Conservation (phyloP, 2,888 invertebrate genomes). For the Epinotia ramella region DNA sequence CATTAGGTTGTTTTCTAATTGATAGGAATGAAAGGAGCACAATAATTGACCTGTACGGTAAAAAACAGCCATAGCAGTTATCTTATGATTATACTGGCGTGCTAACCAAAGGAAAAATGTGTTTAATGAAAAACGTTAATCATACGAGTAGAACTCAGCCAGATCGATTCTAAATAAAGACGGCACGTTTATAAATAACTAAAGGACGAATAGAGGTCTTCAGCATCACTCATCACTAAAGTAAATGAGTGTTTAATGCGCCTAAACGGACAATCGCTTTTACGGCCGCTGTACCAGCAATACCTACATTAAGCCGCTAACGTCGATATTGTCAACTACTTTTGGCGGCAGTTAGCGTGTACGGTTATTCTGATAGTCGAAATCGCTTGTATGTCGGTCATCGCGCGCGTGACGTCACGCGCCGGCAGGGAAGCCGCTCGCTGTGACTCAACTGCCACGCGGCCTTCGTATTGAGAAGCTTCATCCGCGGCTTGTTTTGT, state of each 20-base stretch:
- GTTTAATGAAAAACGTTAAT: neutral
- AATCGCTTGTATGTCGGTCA: conserved; percentile 43
- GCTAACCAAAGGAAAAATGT: neutral
- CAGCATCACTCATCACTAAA: neutral
- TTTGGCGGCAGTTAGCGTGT: conserved; percentile 26
- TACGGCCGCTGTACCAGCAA: conserved; percentile 23
- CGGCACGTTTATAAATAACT: neutral
- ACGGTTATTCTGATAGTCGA: conserved; percentile 43
- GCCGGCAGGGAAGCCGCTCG: conserved; percentile 46
- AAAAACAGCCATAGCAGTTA: neutral
- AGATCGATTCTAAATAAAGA: neutral
- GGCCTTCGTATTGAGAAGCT: conserved; percentile 43
- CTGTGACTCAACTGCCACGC: conserved; percentile 47
- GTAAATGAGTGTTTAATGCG: neutral
- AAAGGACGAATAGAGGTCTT: conserved; percentile 3
- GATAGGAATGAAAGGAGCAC: conserved; percentile 11
- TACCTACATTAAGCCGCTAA: conserved; percentile 4
- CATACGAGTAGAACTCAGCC: neutral
- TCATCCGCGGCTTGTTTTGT: conserved; percentile 34
- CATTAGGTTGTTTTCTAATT: conserved; percentile 1
- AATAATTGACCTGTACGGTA: neutral
- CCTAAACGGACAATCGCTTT: conserved; percentile 2
- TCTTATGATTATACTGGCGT: neutral
- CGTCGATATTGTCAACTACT: conserved; percentile 29
- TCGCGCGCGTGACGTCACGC: conserved; percentile 46